phyloP scores from a whole-genome alignment of 1,140 invertebrate genomes.

The Steinernema khuongi region DNA sequence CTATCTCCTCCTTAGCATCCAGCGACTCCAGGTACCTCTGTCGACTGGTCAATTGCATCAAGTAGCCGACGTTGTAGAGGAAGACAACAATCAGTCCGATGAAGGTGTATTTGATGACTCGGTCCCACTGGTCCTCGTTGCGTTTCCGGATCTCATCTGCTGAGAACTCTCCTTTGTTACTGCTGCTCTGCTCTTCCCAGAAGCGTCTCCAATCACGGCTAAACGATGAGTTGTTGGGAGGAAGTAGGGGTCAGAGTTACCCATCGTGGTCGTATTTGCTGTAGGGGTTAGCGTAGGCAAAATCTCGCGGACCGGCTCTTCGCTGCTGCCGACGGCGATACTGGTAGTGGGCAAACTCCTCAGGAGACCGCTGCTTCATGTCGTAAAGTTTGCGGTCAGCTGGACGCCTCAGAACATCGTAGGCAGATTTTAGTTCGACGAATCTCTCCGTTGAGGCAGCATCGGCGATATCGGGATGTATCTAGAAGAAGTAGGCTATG shows the following conservation, averaged over 20 bases:
- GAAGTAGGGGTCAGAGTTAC: background rate
- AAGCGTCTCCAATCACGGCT: constrained; percentile 16
- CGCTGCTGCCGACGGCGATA: background rate
- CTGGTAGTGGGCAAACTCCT: background rate
- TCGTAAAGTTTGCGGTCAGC: constrained; percentile 16
- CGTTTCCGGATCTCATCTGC: constrained; percentile 3
- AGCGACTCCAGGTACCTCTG: constrained; percentile 2
- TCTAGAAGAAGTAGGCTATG: background rate
- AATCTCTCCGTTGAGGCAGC: constrained; percentile 6
- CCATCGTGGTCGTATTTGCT: constrained; percentile 12
- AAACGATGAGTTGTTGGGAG: background rate
- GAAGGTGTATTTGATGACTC: constrained; percentile 12
- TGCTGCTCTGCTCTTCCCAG: constrained; percentile 18
- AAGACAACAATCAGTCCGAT: background rate
- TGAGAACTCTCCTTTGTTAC: constrained; percentile 18
- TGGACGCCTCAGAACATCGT: constrained; percentile 17
- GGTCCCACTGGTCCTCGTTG: constrained; percentile 22
- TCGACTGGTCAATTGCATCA: constrained; percentile 15
- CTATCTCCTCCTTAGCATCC: constrained; percentile 18
- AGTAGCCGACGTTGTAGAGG: constrained; percentile 25
- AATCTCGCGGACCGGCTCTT: background rate
- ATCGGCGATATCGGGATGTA: constrained; percentile 17
- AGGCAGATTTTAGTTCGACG: constrained; percentile 21
- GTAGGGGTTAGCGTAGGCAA: background rate
- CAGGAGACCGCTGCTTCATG: background rate